These are phyloP conservation scores for Momotus momota DNA, from an alignment of 2,797 vertebrate genomes.

Conservation along the genomic window DNA sequence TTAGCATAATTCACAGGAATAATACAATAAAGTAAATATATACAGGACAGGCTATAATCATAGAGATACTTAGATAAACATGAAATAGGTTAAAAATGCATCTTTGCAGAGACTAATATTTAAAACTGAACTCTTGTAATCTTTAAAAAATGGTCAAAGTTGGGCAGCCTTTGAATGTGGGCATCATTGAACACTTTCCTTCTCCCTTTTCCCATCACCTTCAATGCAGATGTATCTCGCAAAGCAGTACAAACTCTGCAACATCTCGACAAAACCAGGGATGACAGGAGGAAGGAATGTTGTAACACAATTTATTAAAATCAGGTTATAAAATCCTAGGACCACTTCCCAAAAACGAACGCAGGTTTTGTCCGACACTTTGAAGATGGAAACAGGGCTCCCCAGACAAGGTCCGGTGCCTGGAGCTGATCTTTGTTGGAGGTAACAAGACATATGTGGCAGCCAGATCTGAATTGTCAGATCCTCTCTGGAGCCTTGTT, in stretches of 20 bases:
- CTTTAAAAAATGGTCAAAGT: neutral
- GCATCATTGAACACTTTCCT: neutral
- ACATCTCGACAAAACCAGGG: neutral
- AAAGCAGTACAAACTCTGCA: neutral
- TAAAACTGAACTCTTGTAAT: neutral
- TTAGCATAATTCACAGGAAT: neutral
- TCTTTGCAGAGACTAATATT: neutral
- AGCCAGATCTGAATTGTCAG: neutral
- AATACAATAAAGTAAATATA: neutral
- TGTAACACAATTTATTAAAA: slow-evolving; percentile 74
- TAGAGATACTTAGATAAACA: neutral
- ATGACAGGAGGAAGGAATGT: slow-evolving; percentile 29
- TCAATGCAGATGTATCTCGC: neutral
- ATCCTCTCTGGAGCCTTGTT: neutral
- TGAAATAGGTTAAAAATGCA: neutral
- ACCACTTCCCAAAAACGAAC: slow-evolving; percentile 3
- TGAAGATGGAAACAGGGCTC: neutral
- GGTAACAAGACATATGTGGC: neutral
- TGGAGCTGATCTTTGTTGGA: neutral
- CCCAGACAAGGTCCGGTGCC: neutral
- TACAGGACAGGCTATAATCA: neutral
- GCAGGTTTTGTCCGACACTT: neutral
- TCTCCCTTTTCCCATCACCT: neutral
- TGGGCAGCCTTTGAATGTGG: neutral
- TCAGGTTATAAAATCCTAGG: slow-evolving; percentile 61